phyloP scores from a whole-genome alignment of 2,113 vertebrate species.

The Helogale parvula region DNA sequence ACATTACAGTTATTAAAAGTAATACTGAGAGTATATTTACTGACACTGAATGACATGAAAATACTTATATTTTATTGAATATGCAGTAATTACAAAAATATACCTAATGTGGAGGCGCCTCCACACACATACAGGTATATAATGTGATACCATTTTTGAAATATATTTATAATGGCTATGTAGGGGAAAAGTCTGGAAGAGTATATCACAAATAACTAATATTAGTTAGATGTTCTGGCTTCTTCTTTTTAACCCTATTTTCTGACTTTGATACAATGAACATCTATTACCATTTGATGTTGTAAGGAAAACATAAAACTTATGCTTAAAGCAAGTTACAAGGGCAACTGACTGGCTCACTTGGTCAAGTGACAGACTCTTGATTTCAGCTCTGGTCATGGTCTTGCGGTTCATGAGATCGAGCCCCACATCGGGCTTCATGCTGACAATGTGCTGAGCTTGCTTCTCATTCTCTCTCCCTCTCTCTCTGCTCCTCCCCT shows the following conservation, averaged over 20 bases:
- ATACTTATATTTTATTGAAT: not conserved
- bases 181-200: not conserved
- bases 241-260: conserved; percentile 1
- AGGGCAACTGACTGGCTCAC: too few species aligned
- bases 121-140: not conserved
- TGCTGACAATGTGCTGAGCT: too few species aligned
- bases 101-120: not conserved
- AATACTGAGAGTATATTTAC: not conserved
- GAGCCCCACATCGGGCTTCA: too few species aligned
- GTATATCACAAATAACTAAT: not conserved
- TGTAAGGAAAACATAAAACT: not conserved
- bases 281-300: not conserved
- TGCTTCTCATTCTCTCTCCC: too few species aligned
- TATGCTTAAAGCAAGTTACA: not conserved
- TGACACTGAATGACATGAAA: conserved; percentile 1
- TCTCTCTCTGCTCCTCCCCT: too few species aligned
- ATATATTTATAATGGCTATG: not conserved
- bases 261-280: not conserved
- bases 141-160: not conserved
- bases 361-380: too few species aligned
- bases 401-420: too few species aligned
- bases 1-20: conserved; percentile 15
- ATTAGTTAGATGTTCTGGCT: not conserved
- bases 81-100: conserved; percentile 7
- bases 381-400: too few species aligned